Percentiles rank a stretch among this genome's conserved stretches.
Conservation (phyloP, 2,888 invertebrate genomes). For the Linnaemya vulpina region DNA sequence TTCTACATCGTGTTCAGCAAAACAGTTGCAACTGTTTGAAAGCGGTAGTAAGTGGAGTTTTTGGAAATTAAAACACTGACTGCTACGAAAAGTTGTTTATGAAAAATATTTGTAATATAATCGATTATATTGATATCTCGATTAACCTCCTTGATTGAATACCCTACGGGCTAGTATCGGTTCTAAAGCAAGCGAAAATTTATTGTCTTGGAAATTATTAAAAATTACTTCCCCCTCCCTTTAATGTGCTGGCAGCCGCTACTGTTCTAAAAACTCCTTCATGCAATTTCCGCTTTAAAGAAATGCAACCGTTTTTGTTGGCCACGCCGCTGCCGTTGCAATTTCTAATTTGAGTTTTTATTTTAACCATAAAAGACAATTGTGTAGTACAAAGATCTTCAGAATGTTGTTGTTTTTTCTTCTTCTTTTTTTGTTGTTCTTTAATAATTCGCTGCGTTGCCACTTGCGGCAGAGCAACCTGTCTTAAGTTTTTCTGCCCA, state of each 20-base stretch:
- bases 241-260: not conserved
- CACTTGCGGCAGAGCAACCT: constrained; percentile 32
- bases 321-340: not conserved
- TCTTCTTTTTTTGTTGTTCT: constrained; percentile 2
- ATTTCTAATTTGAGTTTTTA: constrained; percentile 48
- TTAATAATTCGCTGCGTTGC: constrained; percentile 17
- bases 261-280: constrained; percentile 44
- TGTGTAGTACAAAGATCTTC: constrained; percentile 57
- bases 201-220: too few relatives aligned
- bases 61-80: too few relatives aligned
- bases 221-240: not conserved
- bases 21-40: too few relatives aligned
- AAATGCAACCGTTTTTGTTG: constrained; percentile 16
- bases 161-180: too few relatives aligned
- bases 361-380: constrained; percentile 61
- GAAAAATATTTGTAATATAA: too few relatives aligned
- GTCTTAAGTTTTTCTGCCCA: constrained; percentile 11
- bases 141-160: too few relatives aligned
- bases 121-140: too few relatives aligned
- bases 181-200: too few relatives aligned
- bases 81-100: too few relatives aligned
- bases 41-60: too few relatives aligned
- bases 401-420: constrained; percentile 2
- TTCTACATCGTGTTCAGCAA: too few relatives aligned
- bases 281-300: constrained; percentile 59